These are phyloP conservation scores for Caenorhabditis sp. DNA, from an alignment of 2,888 invertebrate species.

Conservation along the genomic window DNA sequence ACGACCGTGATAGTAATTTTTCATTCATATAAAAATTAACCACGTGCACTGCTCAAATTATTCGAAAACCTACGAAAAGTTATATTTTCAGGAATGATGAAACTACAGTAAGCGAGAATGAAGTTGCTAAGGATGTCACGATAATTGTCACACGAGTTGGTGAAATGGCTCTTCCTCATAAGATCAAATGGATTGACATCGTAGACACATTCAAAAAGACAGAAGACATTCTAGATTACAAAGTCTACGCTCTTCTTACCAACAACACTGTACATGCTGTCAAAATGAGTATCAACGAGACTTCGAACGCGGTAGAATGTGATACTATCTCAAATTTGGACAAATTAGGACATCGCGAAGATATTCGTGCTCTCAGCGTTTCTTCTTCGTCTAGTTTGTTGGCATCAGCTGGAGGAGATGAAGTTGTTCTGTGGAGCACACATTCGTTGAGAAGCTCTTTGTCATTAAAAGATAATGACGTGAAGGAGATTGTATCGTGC, in stretches of 20 bases:
- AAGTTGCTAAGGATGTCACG: slow-evolving; percentile 64
- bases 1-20: too few relatives aligned
- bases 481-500: slow-evolving; percentile 77
- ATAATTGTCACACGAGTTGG: slow-evolving; percentile 75
- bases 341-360: slow-evolving; percentile 84
- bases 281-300: slow-evolving; percentile 47
- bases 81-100: slow-evolving; percentile 22
- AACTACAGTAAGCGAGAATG: slow-evolving; percentile 25
- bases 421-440: slow-evolving; percentile 83
- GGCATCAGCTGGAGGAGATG: slow-evolving; percentile 69
- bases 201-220: slow-evolving; percentile 34
- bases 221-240: slow-evolving; percentile 24
- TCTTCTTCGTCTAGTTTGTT: slow-evolving; percentile 83
- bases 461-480: slow-evolving; percentile 79
- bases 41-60: too few relatives aligned
- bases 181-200: slow-evolving; percentile 68
- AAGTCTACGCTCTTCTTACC: slow-evolving; percentile 49
- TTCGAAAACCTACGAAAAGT: too few relatives aligned
- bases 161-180: slow-evolving; percentile 71
- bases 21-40: too few relatives aligned
- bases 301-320: slow-evolving; percentile 37
- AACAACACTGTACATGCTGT: slow-evolving; percentile 62
- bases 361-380: slow-evolving; percentile 86
- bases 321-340: slow-evolving; percentile 47
- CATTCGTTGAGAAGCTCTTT: slow-evolving; percentile 78